Evolutionary conservation across 2,888 invertebrate species (phyloP).

Genomic region (Empis stercorea): DNA sequence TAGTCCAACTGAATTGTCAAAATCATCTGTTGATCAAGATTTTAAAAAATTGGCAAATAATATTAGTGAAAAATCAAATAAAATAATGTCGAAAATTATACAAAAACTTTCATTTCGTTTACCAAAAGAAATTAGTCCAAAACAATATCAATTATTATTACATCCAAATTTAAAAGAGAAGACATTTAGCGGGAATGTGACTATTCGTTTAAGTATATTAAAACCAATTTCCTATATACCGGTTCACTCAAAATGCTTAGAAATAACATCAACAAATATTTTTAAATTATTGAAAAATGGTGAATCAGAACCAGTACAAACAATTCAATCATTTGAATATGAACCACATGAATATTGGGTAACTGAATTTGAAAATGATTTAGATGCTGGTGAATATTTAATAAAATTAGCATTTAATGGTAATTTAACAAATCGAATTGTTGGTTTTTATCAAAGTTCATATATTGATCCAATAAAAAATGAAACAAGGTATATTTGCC

Average conservation of each 20-base stretch:
- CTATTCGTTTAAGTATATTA: conserved; percentile 38
- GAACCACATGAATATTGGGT: conserved; percentile 32
- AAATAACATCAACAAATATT: conserved; percentile 37
- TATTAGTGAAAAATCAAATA: neutral
- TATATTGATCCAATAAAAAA: conserved; percentile 36
- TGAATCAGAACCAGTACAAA: conserved; percentile 16
- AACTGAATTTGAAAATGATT: conserved; percentile 28
- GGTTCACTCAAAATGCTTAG: conserved; percentile 39
- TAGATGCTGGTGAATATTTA: conserved; percentile 36
- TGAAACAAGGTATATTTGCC: conserved; percentile 24
- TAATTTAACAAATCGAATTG: conserved; percentile 52
- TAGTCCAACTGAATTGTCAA: neutral
- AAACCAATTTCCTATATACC: conserved; percentile 36
- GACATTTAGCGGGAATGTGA: conserved; percentile 44
- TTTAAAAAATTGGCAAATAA: neutral
- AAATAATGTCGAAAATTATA: conserved; percentile 27
- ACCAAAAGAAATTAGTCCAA: conserved; percentile 44
- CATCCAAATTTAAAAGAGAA: conserved; percentile 49
- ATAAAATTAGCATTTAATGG: conserved; percentile 52
- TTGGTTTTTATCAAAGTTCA: conserved; percentile 62
- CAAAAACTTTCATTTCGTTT: conserved; percentile 40
- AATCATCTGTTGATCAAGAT: neutral
- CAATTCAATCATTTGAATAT: conserved; percentile 25
- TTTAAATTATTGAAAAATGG: conserved; percentile 21
- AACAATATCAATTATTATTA: conserved; percentile 49